phyloP scores from a whole-genome alignment of 2,113 vertebrate genomes.

The Alligator mississippiensis region DNA sequence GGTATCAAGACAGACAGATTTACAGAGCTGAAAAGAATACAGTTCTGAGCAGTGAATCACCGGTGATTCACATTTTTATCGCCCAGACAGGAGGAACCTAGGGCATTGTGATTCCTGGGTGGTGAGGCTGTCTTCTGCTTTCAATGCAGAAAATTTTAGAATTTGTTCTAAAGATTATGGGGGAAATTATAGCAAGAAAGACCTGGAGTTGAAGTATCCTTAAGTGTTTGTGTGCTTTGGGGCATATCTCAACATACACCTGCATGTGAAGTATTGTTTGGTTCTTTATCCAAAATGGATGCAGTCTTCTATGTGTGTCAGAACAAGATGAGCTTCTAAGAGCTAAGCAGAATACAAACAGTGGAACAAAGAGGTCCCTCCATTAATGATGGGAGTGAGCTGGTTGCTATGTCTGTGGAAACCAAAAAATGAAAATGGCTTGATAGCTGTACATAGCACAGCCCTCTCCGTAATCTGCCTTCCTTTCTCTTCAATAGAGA shows the following conservation, averaged over 20 bases:
- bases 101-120: not conserved
- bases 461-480: not conserved
- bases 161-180: not conserved
- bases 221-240: not conserved
- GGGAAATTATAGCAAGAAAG: not conserved
- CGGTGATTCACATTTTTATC: not conserved
- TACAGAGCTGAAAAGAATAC: conserved; percentile 40
- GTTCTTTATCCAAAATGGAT: too few species aligned
- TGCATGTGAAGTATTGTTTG: too few species aligned
- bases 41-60: not conserved
- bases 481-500: not conserved
- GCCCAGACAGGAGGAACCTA: not conserved
- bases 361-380: too few species aligned
- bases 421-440: too few species aligned
- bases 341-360: too few species aligned
- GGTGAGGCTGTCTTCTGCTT: not conserved
- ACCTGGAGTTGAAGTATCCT: not conserved
- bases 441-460: not conserved
- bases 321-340: too few species aligned
- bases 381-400: too few species aligned
- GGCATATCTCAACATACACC: not conserved
- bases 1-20: not conserved
- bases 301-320: too few species aligned
- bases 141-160: not conserved
- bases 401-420: too few species aligned